Evolutionary conservation across 2,113 vertebrate species (phyloP), one percentile per base, ranked within the genome.

Genomic region (Lagenorhynchus albirostris): DNA sequence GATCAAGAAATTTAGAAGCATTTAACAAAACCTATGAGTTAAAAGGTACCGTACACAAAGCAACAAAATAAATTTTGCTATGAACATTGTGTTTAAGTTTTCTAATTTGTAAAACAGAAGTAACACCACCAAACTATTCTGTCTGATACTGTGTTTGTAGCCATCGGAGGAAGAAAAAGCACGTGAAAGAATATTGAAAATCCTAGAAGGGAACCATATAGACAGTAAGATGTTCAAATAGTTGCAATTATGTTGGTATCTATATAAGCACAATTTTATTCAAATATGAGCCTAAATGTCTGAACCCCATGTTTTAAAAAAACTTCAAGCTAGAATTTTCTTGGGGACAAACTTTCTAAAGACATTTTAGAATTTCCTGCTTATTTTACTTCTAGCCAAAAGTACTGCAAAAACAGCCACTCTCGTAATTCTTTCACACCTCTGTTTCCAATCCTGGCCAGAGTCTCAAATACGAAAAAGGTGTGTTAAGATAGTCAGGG

Each of bases 391-490:
- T 95, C 38, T 83, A 91, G 97, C 94, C 95, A 80, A 91, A 97
- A 94, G 65, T 82, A 91, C 84, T 94, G 71, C 41, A 87, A 96
- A 97, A 98, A 96, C 84, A 97, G 58, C 65, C 85, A 67, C 76
- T 97, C 67, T 77, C 38, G 5, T 82, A 82, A 93, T 89, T 94
- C 95, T 81, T 97, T 97, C 92, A 96, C 97, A 97, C 97, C 94
- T 97, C 96, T 97, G 83, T 86, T 98, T 97, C 90, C 92, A 96
- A 91, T 97, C 92, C 81, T 96, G 96, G 95, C 92, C 88, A 97
- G 81, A 95, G 81, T 91, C 84, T 92, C 87, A 97, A 96, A 91
- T 73, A 92, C 8, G 0, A 97, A 96, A 96, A 94, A 85, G 92
- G 95, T 92, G 94, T 98, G 94, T 89, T 85, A 94, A 96, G 96